Evolutionary conservation across 2,797 vertebrate species (phyloP).

Genomic region (Rousettus madagascariensis): DNA sequence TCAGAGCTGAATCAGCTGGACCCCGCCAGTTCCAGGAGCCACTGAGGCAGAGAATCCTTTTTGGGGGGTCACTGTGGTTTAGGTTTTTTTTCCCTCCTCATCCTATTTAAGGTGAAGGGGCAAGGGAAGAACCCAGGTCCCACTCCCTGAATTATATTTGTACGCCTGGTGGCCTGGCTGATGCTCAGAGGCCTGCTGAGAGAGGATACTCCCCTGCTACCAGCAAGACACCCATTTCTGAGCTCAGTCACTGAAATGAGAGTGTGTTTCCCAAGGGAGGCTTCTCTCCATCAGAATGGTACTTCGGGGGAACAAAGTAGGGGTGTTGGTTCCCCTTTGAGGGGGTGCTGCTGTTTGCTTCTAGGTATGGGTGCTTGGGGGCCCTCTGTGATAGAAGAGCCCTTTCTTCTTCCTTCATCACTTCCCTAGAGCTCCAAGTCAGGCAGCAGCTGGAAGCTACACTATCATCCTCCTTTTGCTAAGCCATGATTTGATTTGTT

Average conservation of each 20-base stretch:
- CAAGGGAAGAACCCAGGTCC: slow-evolving; percentile 48
- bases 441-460: slow-evolving; percentile 36
- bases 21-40: slow-evolving; percentile 88
- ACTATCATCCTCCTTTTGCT: not conserved
- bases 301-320: slow-evolving; percentile 52
- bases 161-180: slow-evolving; percentile 39
- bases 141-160: slow-evolving; percentile 36
- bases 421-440: slow-evolving; percentile 24
- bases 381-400: slow-evolving; percentile 50
- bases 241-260: slow-evolving; percentile 41
- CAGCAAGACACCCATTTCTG: not conserved
- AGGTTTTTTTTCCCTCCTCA: slow-evolving; percentile 29
- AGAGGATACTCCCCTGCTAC: not conserved
- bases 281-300: slow-evolving; percentile 12
- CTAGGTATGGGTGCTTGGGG: slow-evolving; percentile 57
- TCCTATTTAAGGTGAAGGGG: slow-evolving; percentile 58
- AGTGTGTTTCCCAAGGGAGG: not conserved
- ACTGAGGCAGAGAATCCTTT: slow-evolving; percentile 72
- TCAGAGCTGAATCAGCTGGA: slow-evolving; percentile 97
- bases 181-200: slow-evolving; percentile 42
- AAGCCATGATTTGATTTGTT: slow-evolving; percentile 43
- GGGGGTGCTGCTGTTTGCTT: slow-evolving; percentile 60
- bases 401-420: not conserved
- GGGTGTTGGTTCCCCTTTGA: slow-evolving; percentile 54
- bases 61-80: slow-evolving; percentile 55